phyloP scores from a whole-genome alignment of 2,113 vertebrate species.

The Panthera tigris region DNA sequence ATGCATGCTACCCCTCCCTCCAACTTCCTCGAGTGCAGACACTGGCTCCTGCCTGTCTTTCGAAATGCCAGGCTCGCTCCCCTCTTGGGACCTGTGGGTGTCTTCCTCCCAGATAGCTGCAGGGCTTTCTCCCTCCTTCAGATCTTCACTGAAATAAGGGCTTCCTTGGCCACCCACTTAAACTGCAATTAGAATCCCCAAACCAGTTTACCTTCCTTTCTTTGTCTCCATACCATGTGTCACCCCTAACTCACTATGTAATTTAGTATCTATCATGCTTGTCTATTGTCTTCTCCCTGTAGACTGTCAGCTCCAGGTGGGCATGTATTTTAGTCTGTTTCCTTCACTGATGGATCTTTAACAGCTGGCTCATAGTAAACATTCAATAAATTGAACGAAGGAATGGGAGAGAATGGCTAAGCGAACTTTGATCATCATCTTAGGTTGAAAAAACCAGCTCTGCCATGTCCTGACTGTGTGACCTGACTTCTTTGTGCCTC shows the following conservation, averaged over 20 bases:
- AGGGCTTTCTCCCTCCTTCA: not conserved
- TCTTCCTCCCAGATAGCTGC: not conserved
- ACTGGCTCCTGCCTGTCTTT: not conserved
- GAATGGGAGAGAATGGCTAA: not conserved
- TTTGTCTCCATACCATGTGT: not conserved
- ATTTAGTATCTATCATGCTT: not conserved
- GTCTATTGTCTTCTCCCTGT: not conserved
- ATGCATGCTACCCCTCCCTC: too few species aligned
- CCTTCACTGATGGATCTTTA: not conserved
- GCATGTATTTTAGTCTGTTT: not conserved
- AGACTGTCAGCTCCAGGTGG: not conserved
- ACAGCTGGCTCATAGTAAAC: not conserved
- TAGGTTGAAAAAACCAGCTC: not conserved
- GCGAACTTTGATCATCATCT: not conserved
- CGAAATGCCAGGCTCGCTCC: not conserved
- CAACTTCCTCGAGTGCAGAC: not conserved
- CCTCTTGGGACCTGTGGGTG: not conserved
- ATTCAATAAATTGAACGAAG: not conserved
- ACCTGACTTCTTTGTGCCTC: not conserved
- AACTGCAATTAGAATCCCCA: not conserved
- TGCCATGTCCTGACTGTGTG: not conserved
- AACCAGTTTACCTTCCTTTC: not conserved
- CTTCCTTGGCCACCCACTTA: not conserved
- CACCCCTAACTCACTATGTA: not conserved
- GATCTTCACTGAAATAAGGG: not conserved